phyloP scores from a whole-genome alignment of 2,797 vertebrate genomes.

The Ambastaia sidthimunki region DNA sequence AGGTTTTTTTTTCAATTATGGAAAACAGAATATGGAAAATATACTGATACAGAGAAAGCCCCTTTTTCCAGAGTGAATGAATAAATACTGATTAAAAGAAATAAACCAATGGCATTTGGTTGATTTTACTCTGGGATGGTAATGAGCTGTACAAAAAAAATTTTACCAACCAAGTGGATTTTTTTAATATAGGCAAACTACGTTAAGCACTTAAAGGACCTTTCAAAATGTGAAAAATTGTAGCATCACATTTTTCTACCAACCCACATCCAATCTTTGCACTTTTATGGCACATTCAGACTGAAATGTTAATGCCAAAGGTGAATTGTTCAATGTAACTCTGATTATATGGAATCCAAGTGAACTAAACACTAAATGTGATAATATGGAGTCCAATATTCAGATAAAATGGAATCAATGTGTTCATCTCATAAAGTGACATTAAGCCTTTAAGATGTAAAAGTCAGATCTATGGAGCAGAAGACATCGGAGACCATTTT shows the following conservation, averaged over 20 bases:
- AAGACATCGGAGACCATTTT: constrained; percentile 21
- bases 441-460: constrained; percentile 38
- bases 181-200: constrained; percentile 35
- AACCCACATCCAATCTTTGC: constrained; percentile 21
- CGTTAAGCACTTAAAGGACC: constrained; percentile 41
- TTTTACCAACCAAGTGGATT: constrained; percentile 48
- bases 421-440: constrained; percentile 38
- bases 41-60: constrained; percentile 42
- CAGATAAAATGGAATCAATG: constrained; percentile 34
- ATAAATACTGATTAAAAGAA: constrained; percentile 44
- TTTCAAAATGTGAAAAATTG: constrained; percentile 51
- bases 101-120: constrained; percentile 46
- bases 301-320: constrained; percentile 32
- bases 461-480: constrained; percentile 35
- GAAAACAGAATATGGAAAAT: constrained; percentile 18
- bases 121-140: constrained; percentile 36
- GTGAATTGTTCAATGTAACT: constrained; percentile 12
- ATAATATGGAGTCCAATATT: constrained; percentile 25
- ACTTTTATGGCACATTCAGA: constrained; percentile 29
- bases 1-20: constrained; percentile 40
- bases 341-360: constrained; percentile 28
- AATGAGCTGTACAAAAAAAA: constrained; percentile 40
- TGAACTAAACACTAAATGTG: neutral
- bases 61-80: constrained; percentile 25
- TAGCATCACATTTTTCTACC: constrained; percentile 18